phyloP scores from a whole-genome alignment of 2,888 invertebrate species.

The Epirrhoe tristata region DNA sequence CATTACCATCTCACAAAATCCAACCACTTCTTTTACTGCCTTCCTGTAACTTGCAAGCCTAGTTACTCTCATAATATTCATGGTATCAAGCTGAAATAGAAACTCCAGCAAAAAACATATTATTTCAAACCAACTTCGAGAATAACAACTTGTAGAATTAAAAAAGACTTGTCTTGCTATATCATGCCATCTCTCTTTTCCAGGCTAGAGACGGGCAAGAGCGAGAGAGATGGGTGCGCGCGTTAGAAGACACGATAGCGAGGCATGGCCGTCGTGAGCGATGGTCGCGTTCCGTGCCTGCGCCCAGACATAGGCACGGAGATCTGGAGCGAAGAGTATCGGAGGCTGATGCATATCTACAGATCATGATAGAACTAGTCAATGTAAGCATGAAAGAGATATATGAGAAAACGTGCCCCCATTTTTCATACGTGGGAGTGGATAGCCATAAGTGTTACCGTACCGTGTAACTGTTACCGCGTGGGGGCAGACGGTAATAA shows the following conservation, averaged over 20 bases:
- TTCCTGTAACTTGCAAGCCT: too few relatives aligned
- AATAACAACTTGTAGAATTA: background rate
- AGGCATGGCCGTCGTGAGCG: slow-evolving; percentile 88
- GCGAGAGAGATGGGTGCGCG: slow-evolving; percentile 97
- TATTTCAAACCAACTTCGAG: too few relatives aligned
- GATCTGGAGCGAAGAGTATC: slow-evolving; percentile 96
- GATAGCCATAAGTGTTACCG: too few relatives aligned
- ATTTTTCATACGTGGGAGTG: too few relatives aligned
- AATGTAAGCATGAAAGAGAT: slow-evolving; percentile 17
- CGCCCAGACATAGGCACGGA: slow-evolving; percentile 70
- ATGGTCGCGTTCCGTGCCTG: slow-evolving; percentile 76
- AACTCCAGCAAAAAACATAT: too few relatives aligned
- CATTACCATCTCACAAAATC: too few relatives aligned
- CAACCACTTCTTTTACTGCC: too few relatives aligned
- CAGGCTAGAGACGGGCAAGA: slow-evolving; percentile 98
- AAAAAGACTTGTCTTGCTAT: background rate
- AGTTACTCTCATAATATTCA: too few relatives aligned
- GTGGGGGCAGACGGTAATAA: too few relatives aligned
- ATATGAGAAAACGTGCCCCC: background rate
- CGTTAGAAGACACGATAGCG: slow-evolving; percentile 96
- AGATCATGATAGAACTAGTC: slow-evolving; percentile 15
- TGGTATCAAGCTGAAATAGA: too few relatives aligned
- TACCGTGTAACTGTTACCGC: too few relatives aligned
- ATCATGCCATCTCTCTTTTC: slow-evolving; percentile 34
- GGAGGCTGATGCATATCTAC: slow-evolving; percentile 86